phyloP scores from a whole-genome alignment of 2,113 vertebrate species.

The Archilochus colubris region DNA sequence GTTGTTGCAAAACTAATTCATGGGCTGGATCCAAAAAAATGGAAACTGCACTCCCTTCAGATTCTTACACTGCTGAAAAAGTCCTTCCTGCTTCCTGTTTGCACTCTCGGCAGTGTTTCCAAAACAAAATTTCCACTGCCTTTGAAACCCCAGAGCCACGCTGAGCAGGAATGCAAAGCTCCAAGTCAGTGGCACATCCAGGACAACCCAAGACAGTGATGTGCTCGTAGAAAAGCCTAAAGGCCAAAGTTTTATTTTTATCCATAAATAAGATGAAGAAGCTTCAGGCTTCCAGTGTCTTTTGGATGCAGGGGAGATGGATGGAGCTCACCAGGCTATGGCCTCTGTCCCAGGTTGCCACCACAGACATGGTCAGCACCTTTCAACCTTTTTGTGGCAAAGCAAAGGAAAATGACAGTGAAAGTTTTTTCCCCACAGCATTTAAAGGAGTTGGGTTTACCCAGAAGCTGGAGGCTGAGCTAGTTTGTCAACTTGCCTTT shows the following conservation, averaged over 20 bases:
- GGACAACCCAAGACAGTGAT: neutral
- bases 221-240: neutral
- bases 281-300: neutral
- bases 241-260: neutral
- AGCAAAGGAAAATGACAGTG: too few relatives aligned
- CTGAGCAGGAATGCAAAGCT: conserved; percentile 23
- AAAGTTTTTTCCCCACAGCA: neutral
- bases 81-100: conserved; percentile 61
- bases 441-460: accelerated
- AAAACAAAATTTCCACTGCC: conserved; percentile 51
- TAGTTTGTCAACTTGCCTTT: neutral
- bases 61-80: neutral
- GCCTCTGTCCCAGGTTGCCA: neutral
- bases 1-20: conserved; percentile 10
- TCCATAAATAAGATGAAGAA: neutral
- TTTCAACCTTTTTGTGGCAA: accelerated
- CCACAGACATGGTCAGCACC: neutral
- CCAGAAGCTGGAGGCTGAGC: neutral
- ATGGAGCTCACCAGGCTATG: neutral
- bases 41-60: neutral
- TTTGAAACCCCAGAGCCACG: neutral
- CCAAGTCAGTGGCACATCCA: neutral
- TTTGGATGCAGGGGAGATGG: neutral
- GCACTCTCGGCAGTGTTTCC: conserved; percentile 22
- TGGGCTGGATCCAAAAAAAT: neutral